These are phyloP conservation scores for Hyles euphorbiae DNA, from an alignment of 1,140 invertebrate genomes.

Conservation along the genomic window DNA sequence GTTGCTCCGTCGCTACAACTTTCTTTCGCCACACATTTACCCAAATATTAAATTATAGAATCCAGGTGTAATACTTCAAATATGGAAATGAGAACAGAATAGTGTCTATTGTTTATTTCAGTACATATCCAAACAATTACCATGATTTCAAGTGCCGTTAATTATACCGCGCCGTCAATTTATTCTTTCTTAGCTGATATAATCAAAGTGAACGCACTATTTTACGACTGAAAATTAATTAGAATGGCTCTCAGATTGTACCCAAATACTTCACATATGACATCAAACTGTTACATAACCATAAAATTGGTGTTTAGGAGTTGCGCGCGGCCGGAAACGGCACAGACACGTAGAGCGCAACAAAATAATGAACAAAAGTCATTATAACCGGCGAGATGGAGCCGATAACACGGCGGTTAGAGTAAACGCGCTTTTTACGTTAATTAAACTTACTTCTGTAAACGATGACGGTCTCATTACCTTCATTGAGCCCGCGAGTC, in stretches of 20 bases:
- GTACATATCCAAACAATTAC: too few species aligned
- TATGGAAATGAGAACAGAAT: too few species aligned
- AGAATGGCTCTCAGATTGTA: conserved; percentile 37
- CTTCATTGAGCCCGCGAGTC: conserved; percentile 34
- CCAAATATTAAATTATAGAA: not conserved
- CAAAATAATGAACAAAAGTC: conserved; percentile 71
- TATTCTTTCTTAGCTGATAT: conserved; percentile 25
- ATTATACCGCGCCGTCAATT: too few species aligned
- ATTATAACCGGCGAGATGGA: conserved; percentile 64
- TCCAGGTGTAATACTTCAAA: not conserved
- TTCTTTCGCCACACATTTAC: too few species aligned
- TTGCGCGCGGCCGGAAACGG: conserved; percentile 47
- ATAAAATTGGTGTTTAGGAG: conserved; percentile 59
- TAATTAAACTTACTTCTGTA: conserved; percentile 73
- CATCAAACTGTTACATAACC: conserved; percentile 53
- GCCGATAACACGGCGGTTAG: conserved; percentile 57
- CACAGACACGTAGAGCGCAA: conserved; percentile 50
- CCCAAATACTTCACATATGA: conserved; percentile 26
- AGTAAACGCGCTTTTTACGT: conserved; percentile 72
- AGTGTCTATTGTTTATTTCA: too few species aligned
- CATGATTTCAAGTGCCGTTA: too few species aligned
- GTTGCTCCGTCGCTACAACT: too few species aligned
- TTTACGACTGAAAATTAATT: conserved; percentile 47
- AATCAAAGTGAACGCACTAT: conserved; percentile 32
- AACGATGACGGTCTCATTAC: conserved; percentile 65